phyloP scores from a whole-genome alignment of 2,797 vertebrate genomes.

The Odontamblyopus rebecca region DNA sequence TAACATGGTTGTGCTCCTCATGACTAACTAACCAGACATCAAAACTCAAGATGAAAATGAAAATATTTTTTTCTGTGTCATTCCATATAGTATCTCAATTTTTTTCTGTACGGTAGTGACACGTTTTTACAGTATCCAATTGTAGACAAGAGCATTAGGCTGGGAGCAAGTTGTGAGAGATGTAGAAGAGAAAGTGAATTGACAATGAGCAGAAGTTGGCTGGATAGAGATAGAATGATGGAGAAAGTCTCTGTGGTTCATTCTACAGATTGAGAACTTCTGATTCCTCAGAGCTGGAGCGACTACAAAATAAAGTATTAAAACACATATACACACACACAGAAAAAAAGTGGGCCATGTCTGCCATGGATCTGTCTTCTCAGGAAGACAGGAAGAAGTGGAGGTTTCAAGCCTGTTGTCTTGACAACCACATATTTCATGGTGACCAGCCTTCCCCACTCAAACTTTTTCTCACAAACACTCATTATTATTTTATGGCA shows the following conservation, averaged over 20 bases:
- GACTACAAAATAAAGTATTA: neutral
- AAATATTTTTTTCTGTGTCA: too few relatives aligned
- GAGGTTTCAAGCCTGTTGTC: constrained; percentile 50
- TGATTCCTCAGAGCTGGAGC: neutral
- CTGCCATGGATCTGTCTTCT: constrained; percentile 7
- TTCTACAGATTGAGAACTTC: neutral
- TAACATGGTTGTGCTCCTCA: too few relatives aligned
- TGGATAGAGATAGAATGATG: neutral
- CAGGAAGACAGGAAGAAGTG: neutral
- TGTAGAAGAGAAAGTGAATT: too few relatives aligned
- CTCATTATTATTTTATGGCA: constrained; percentile 20
- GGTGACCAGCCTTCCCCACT: constrained; percentile 40
- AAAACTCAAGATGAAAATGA: too few relatives aligned
- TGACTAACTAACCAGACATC: too few relatives aligned
- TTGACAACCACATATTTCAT: constrained; percentile 54
- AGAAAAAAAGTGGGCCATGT: neutral
- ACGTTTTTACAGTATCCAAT: too few relatives aligned
- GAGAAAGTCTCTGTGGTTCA: neutral
- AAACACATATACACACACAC: neutral
- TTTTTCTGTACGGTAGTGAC: too few relatives aligned
- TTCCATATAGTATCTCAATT: too few relatives aligned
- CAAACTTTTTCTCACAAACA: constrained; percentile 23
- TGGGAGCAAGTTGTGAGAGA: too few relatives aligned
- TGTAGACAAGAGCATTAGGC: too few relatives aligned
- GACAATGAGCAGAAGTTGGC: neutral